Conservation (phyloP, 2,797 vertebrate genomes). For the Crax fasciolata region DNA sequence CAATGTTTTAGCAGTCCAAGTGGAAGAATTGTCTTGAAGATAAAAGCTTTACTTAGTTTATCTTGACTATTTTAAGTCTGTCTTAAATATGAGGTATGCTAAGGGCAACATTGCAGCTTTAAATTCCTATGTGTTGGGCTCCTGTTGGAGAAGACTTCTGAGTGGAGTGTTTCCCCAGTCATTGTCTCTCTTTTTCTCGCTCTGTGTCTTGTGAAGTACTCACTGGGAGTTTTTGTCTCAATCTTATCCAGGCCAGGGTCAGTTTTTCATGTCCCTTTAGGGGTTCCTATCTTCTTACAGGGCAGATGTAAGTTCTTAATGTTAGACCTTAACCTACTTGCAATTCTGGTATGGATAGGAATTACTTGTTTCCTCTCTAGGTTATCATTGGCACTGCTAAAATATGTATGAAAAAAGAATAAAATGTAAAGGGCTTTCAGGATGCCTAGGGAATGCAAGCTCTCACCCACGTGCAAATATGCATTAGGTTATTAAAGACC, state of each 20-base stretch:
- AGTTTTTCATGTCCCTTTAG: background rate
- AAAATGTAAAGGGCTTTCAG: background rate
- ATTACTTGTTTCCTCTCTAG: background rate
- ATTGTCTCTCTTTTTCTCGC: background rate
- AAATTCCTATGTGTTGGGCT: background rate
- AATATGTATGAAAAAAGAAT: background rate
- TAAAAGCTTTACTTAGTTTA: background rate
- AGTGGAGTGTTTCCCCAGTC: background rate
- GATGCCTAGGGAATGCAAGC: background rate
- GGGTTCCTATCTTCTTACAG: background rate
- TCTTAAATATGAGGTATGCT: background rate
- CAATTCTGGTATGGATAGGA: background rate
- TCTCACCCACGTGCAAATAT: background rate
- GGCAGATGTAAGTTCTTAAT: background rate
- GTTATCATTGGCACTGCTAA: background rate
- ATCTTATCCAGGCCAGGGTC: background rate
- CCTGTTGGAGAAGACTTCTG: background rate
- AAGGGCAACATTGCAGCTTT: background rate
- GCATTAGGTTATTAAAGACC: background rate
- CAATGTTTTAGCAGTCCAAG: background rate
- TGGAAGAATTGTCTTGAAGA: background rate
- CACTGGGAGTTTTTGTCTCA: background rate
- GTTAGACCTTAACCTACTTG: background rate
- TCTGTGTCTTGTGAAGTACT: background rate
- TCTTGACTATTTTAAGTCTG: background rate